phyloP scores from a whole-genome alignment of 2,113 vertebrate species.

The Camelus dromedarius region DNA sequence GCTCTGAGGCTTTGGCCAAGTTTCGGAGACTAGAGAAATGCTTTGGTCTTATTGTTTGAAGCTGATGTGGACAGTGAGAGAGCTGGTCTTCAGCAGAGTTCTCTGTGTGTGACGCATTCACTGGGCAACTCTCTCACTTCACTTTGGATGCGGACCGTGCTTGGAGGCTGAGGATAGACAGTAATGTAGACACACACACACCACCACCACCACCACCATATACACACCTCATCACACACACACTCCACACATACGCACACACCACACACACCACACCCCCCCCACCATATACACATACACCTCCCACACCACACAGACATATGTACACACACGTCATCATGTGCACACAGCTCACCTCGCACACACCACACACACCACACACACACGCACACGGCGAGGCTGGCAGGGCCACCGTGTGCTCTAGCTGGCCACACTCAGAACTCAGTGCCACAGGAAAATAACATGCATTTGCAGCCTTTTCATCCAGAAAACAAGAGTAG shows the following conservation, averaged over 20 bases:
- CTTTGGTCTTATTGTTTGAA: neutral
- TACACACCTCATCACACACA: too few species aligned
- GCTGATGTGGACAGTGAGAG: neutral
- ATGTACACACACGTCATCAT: accelerated
- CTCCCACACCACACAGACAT: neutral
- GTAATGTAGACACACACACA: accelerated
- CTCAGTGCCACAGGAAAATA: neutral
- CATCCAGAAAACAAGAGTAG: slow-evolving; percentile 16
- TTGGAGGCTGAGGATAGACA: neutral
- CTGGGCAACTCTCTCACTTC: too few species aligned
- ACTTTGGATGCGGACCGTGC: neutral
- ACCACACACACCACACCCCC: too few species aligned
- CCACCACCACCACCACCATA: too few species aligned
- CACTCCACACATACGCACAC: too few species aligned
- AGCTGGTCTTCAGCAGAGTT: neutral
- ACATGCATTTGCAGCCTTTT: neutral
- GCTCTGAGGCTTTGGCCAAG: neutral
- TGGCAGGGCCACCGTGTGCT: too few species aligned
- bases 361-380: too few species aligned
- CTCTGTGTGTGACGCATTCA: neutral
- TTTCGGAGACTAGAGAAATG: neutral
- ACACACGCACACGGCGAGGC: neutral
- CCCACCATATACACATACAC: too few species aligned
- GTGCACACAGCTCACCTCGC: too few species aligned
- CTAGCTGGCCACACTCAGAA: neutral